These are phyloP conservation scores for Macrobrachium nipponense DNA, from an alignment of 1,140 invertebrate species.

Conservation along the genomic window DNA sequence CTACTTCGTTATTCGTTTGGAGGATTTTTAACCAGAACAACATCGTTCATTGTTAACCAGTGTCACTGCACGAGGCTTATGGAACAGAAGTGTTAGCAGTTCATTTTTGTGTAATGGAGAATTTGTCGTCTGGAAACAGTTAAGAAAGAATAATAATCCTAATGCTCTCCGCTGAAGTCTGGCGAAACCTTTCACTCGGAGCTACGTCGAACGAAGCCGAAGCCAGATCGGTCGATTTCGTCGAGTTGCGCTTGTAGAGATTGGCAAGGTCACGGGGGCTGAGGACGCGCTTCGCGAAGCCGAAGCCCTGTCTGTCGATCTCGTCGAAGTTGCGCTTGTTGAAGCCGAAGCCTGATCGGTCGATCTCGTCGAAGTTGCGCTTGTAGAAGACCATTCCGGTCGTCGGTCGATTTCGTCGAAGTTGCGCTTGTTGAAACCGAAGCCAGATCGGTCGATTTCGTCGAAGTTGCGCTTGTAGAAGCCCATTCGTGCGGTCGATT, in stretches of 20 bases:
- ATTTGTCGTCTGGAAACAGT: not conserved
- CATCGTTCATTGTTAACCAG: too few species aligned
- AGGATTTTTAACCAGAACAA: too few species aligned
- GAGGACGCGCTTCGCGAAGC: conserved; percentile 67
- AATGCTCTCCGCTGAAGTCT: too few species aligned
- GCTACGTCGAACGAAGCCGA: conserved; percentile 72
- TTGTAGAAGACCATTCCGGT: conserved; percentile 68
- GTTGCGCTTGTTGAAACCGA: conserved; percentile 73
- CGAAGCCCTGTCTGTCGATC: conserved; percentile 75
- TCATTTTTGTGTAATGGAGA: not conserved
- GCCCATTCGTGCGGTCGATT: conserved; percentile 74
- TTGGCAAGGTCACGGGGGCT: conserved; percentile 29
- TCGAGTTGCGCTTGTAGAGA: conserved; percentile 72
- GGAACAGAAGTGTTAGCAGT: not conserved
- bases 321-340: conserved; percentile 75
- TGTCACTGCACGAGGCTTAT: too few species aligned
- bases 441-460: conserved; percentile 72
- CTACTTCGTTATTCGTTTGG: too few species aligned
- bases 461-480: conserved; percentile 74
- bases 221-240: conserved; percentile 72
- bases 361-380: conserved; percentile 72
- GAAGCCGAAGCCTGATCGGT: conserved; percentile 66
- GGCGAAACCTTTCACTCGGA: conserved; percentile 68
- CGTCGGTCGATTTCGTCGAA: conserved; percentile 76
- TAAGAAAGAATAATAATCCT: not conserved